A percentile compares a stretch with the other conserved stretches of the same genome.
These are phyloP conservation scores for Pholis gunnellus DNA, from an alignment of 2,113 vertebrate genomes.

Conservation along the genomic window DNA sequence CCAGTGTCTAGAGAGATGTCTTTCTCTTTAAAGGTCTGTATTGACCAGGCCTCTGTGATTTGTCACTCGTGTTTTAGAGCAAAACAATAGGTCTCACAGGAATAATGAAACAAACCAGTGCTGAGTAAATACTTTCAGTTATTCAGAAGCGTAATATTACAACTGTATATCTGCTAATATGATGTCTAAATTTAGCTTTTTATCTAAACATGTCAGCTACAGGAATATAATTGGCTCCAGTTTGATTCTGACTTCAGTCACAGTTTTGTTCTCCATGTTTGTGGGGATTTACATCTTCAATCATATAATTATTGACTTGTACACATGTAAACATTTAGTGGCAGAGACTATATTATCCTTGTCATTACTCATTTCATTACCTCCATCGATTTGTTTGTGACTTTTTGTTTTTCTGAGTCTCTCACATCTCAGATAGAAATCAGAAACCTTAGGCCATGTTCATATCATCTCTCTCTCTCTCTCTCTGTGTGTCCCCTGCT, in stretches of 20 bases:
- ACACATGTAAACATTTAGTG: constrained; percentile 13
- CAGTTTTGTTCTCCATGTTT: constrained; percentile 25
- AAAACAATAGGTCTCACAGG: constrained; percentile 12
- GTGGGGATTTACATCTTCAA: neutral
- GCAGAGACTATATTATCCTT: neutral
- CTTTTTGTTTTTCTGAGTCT: constrained; percentile 38
- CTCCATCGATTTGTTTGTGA: constrained; percentile 32
- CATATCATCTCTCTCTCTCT: constrained; percentile 36
- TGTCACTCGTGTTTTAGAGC: constrained; percentile 30
- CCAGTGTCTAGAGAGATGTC: neutral
- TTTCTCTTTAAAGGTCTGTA: constrained; percentile 25
- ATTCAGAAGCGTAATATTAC: constrained; percentile 25
- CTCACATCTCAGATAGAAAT: constrained; percentile 46
- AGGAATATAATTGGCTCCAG: constrained; percentile 33
- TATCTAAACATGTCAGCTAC: constrained; percentile 4
- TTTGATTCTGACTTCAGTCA: constrained; percentile 35
- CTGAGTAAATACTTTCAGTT: constrained; percentile 20
- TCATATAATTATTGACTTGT: neutral
- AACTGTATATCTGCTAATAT: neutral
- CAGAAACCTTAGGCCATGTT: constrained; percentile 46
- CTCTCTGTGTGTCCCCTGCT: constrained; percentile 17
- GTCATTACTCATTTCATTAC: neutral
- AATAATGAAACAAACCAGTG: constrained; percentile 24
- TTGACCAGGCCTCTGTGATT: constrained; percentile 41
- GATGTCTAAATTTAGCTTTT: neutral